Base-by-base conservation (phyloP, 2,888 invertebrate genomes). In the Seladonia tumulorum region DNA sequence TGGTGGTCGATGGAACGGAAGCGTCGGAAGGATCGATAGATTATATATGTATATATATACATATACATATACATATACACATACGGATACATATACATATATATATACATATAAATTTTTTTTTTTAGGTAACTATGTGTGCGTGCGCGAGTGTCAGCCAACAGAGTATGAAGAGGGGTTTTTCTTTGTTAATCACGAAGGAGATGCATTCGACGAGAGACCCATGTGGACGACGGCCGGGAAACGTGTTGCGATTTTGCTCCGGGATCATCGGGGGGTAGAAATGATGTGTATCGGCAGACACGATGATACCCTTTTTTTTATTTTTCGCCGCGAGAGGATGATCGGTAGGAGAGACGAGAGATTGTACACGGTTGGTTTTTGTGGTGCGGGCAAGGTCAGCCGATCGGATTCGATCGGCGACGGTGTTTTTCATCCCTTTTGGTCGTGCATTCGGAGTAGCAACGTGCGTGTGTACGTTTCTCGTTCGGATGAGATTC, bases 121-220 rank as follows among this genome's bases (percentile, higher is more conserved):
- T 53, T 22, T 8, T 53, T 53, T 53, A 2, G 53, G 53, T 53
- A 53, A 53, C 53, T 22, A 53, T 53, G 53, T 53, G 53, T 53
- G 53, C 53, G 53, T 53, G 53, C 53, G 22, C 53, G 53, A 74
- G 66, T 79, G 82, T 84, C 83, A 89, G 85, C 82, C 60, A 82
- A 85, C 80, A 90, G 82, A 87, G 78, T 85, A 89, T 53, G 63
- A 84, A 72, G 53, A 66, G 35, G 35, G 12, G 25, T 86, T 89
- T 22, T 85, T 25, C n/a, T 14, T 60, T 89, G 91, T 91, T 90
- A 90, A 88, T 88, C 85, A 90, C 88, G 88, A 87, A 87, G 87
- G 86, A 90, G 88, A 88, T 88, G 86, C 87, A 89, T 88, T 88
- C 85, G 89, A 90, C 81, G 90, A 90, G 88, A 88, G 87, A 85